Percentiles rank a stretch among this genome's conserved stretches.
Conservation (phyloP, 1,140 invertebrate species). For the Acromyrmex echinatior region DNA sequence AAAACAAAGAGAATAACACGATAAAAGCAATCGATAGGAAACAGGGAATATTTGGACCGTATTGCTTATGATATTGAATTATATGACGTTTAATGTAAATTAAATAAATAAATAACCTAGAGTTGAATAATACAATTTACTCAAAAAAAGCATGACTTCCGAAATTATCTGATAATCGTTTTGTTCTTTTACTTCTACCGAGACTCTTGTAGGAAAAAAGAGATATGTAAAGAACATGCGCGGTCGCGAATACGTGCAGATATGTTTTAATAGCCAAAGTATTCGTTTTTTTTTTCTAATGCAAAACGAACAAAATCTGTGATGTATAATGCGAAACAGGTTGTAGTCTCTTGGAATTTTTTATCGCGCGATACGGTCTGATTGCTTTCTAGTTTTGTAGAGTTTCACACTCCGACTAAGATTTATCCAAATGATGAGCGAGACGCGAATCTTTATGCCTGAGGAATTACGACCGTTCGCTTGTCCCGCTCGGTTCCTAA, state of each 20-base stretch:
- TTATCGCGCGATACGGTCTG: conserved; percentile 7
- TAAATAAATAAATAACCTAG: conserved; percentile 12
- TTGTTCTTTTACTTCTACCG: neutral
- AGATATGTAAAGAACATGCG: neutral
- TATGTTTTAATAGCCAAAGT: conserved; percentile 56
- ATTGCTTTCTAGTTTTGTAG: conserved; percentile 28
- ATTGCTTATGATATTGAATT: conserved; percentile 17
- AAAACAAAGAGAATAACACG: conserved; percentile 25
- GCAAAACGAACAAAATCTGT: conserved; percentile 14
- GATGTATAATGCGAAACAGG: conserved; percentile 14
- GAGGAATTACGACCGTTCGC: conserved; percentile 61
- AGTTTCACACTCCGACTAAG: conserved; percentile 45
- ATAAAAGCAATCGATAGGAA: conserved; percentile 9
- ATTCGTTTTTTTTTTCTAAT: conserved; percentile 52
- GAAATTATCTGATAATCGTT: neutral
- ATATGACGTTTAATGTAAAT: neutral
- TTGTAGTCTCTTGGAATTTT: conserved; percentile 19
- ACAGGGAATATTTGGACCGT: conserved; percentile 4
- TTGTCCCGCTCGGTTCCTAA: conserved; percentile 82
- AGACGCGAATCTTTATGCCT: conserved; percentile 11
- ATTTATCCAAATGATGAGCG: conserved; percentile 62
- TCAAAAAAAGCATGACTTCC: neutral
- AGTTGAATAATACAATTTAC: neutral
- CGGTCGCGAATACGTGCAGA: neutral
- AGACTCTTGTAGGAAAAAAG: neutral